Percentiles rank a stretch among this genome's conserved stretches.
Evolutionary conservation across 2,797 vertebrate genomes (phyloP).

Genomic region (Enteromius mattozi): DNA sequence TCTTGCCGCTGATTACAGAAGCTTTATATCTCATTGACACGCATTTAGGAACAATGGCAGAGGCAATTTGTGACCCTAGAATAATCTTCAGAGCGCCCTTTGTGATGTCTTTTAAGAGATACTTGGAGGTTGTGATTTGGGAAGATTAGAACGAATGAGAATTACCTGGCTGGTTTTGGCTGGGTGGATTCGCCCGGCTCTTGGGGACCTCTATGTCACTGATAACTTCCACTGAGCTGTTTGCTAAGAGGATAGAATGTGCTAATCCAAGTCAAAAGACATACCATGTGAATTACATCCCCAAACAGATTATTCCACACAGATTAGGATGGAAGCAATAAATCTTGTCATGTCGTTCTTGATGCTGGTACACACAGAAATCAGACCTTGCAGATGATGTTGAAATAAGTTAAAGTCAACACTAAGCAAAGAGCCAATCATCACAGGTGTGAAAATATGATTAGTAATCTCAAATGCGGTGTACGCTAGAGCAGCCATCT

Average conservation of each 20-base stretch:
- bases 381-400: conserved; percentile 43
- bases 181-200: conserved; percentile 70
- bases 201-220: conserved; percentile 71
- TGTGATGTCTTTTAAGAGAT: conserved; percentile 65
- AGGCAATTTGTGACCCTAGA: conserved; percentile 22
- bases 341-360: conserved; percentile 72
- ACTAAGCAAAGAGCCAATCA: conserved; percentile 2
- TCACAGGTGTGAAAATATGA: conserved; percentile 20
- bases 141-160: conserved; percentile 71
- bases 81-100: conserved; percentile 58
- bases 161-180: conserved; percentile 68
- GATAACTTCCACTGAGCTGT: conserved; percentile 78
- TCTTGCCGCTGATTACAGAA: conserved; percentile 1
- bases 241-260: conserved; percentile 81
- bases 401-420: conserved; percentile 10
- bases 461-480: conserved; percentile 12
- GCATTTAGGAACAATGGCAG: conserved; percentile 9
- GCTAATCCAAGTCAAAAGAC: conserved; percentile 87
- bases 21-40: conserved; percentile 39
- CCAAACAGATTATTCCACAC: conserved; percentile 82
- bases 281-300: conserved; percentile 87
- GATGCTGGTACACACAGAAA: conserved; percentile 60
- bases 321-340: conserved; percentile 72
- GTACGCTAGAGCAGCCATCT: background rate
- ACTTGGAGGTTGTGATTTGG: conserved; percentile 62